These are phyloP conservation scores for Castor canadensis DNA, from an alignment of 2,113 vertebrate genomes.

Conservation along the genomic window DNA sequence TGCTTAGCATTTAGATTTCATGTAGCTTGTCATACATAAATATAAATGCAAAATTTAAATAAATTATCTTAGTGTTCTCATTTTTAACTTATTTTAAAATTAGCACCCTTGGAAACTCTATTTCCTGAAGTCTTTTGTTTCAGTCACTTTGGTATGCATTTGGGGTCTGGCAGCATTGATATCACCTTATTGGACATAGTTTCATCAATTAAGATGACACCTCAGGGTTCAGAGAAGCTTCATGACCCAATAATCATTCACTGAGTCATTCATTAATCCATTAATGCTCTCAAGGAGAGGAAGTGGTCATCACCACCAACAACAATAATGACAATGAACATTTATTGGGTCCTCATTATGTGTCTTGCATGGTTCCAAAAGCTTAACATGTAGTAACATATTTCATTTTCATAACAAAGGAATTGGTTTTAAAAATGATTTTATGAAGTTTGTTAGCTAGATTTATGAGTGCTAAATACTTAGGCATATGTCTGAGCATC, in stretches of 20 bases:
- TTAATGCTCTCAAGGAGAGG: neutral
- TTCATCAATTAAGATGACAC: neutral
- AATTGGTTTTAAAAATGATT: neutral
- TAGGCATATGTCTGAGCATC: neutral
- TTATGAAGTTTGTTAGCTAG: neutral
- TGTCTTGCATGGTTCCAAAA: neutral
- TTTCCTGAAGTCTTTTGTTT: constrained; percentile 5
- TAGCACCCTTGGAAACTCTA: neutral
- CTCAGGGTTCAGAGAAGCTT: neutral
- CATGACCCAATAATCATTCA: neutral
- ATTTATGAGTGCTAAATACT: neutral
- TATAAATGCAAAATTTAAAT: constrained; percentile 54
- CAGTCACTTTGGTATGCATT: neutral
- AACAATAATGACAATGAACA: neutral
- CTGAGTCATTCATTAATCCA: neutral
- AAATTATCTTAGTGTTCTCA: constrained; percentile 56
- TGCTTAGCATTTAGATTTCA: constrained; percentile 44
- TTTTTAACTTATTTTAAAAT: constrained; percentile 54
- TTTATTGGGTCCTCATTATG: neutral
- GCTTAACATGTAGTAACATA: neutral
- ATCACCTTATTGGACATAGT: neutral
- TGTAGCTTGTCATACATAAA: constrained; percentile 53
- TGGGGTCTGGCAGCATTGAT: neutral
- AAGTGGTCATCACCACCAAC: neutral
- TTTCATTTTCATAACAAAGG: neutral